Evolutionary conservation across 2,797 vertebrate species (phyloP).

Genomic region (Chromis chromis): DNA sequence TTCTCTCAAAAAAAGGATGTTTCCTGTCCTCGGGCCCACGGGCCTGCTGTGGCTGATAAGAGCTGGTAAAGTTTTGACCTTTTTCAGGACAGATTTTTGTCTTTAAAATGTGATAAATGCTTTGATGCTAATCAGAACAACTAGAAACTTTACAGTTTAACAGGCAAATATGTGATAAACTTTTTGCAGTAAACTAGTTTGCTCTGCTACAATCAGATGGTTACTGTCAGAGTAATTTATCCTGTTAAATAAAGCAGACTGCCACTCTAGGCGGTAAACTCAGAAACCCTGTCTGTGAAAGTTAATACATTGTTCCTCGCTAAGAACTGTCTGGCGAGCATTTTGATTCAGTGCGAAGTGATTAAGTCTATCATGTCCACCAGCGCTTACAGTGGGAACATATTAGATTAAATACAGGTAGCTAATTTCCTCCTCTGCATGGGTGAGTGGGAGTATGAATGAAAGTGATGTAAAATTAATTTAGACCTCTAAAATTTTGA

Average conservation of each 20-base stretch:
- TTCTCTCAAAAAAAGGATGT: constrained; percentile 75
- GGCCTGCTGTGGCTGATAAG: constrained; percentile 70
- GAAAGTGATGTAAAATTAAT: constrained; percentile 85
- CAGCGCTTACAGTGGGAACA: constrained; percentile 82
- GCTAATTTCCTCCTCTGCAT: constrained; percentile 85
- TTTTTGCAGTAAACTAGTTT: constrained; percentile 5
- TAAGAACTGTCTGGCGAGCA: constrained; percentile 72
- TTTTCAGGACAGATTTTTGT: constrained; percentile 27
- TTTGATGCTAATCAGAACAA: constrained; percentile 18
- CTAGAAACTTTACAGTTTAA: constrained; percentile 6
- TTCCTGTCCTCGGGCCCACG: constrained; percentile 64
- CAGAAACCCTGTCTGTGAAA: constrained; percentile 64
- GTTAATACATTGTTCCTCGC: constrained; percentile 66
- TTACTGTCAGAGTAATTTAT: constrained; percentile 4
- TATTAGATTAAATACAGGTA: constrained; percentile 86
- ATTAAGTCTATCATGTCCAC: constrained; percentile 85
- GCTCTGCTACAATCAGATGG: not conserved
- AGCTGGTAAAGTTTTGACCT: constrained; percentile 35
- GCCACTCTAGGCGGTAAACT: constrained; percentile 40
- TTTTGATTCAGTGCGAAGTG: constrained; percentile 80
- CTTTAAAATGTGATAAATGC: constrained; percentile 21
- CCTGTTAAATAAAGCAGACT: constrained; percentile 36
- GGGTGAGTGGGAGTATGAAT: constrained; percentile 83
- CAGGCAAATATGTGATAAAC: constrained; percentile 13
- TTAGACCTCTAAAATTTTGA: constrained; percentile 85